phyloP scores from a whole-genome alignment of 2,888 invertebrate species.

The Mechanitis mazaeus region DNA sequence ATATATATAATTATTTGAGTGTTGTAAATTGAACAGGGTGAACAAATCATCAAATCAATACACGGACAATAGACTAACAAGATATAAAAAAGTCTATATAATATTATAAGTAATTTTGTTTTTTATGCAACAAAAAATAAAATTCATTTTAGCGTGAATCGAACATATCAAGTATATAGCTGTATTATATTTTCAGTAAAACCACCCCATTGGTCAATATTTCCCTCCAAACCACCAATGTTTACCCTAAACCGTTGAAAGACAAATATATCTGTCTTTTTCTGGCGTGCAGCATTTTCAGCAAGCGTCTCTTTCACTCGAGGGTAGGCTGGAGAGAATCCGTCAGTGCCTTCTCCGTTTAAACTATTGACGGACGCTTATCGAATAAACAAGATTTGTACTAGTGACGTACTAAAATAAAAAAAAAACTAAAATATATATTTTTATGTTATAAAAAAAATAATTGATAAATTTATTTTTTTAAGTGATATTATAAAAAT shows the following conservation, averaged over 20 bases:
- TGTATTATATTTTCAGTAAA: conserved; percentile 6
- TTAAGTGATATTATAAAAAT: conserved; percentile 7
- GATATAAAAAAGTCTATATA: not conserved
- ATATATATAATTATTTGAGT: not conserved
- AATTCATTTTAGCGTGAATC: not conserved
- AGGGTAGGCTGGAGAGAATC: conserved; percentile 48
- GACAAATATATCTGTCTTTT: conserved; percentile 46
- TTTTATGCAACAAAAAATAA: not conserved
- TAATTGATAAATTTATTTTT: too few species aligned
- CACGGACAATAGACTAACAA: not conserved
- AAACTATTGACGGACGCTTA: conserved; percentile 63
- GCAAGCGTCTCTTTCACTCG: conserved; percentile 48
- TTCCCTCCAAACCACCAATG: conserved; percentile 45
- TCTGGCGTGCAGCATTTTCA: conserved; percentile 38
- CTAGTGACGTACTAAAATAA: too few species aligned
- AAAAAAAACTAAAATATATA: too few species aligned
- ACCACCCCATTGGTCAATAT: conserved; percentile 50
- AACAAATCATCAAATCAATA: conserved; percentile 1
- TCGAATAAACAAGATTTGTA: too few species aligned
- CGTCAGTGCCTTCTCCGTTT: conserved; percentile 66
- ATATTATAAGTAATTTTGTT: not conserved
- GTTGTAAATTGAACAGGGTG: not conserved
- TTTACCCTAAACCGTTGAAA: conserved; percentile 55
- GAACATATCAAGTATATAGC: not conserved
- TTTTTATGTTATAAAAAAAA: conserved; percentile 3